Conservation (phyloP, 2,888 invertebrate species). For the Rotaria magnacalcarata region DNA sequence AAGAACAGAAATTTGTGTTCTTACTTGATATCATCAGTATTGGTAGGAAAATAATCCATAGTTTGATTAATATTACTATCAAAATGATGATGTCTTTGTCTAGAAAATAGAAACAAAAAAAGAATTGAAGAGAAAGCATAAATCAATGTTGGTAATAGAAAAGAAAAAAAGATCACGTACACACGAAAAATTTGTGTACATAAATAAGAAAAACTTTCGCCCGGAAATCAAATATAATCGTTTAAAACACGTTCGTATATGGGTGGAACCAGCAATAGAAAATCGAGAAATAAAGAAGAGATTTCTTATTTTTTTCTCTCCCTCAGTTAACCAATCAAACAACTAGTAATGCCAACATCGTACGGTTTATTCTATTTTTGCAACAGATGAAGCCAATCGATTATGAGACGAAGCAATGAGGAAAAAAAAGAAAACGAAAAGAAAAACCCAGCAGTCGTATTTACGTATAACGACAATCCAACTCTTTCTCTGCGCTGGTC, state of each 20-base stretch:
- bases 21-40: no score
- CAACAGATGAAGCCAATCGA: no score
- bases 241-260: neutral
- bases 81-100: neutral
- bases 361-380: neutral
- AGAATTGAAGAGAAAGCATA: neutral
- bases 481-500: neutral
- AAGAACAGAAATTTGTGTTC: neutral
- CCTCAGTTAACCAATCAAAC: no score
- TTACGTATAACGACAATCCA: no score
- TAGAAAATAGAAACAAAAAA: no score
- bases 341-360: no score
- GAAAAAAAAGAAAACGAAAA: no score
- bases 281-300: neutral
- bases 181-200: conserved; percentile 31
- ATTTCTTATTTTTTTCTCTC: neutral
- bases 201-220: neutral
- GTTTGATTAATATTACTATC: no score
- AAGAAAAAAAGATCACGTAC: conserved; percentile 21
- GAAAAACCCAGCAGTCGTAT: no score
- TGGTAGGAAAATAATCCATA: no score
- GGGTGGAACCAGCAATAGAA: neutral
- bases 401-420: no score
- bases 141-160: neutral
- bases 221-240: conserved; percentile 17